A percentile compares a stretch with the other conserved stretches of the same genome.
Evolutionary conservation across 2,888 invertebrate species (phyloP).

Genomic region (Drosophila niveifrons): DNA sequence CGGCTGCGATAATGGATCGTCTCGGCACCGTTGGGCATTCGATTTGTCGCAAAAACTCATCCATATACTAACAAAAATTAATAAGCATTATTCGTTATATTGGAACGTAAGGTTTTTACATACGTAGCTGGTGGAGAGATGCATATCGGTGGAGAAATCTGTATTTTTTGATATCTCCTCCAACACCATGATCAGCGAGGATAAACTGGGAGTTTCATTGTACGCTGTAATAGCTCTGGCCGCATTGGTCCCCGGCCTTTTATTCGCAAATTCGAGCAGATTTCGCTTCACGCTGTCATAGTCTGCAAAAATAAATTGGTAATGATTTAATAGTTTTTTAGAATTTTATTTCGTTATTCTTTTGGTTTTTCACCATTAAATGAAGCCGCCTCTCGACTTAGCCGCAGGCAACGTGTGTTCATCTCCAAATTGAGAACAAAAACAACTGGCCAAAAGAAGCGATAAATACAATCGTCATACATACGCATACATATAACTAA

Average conservation of each 20-base stretch:
- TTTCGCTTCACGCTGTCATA: constrained; percentile 17
- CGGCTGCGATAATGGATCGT: constrained; percentile 39
- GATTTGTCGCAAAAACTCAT: constrained; percentile 66
- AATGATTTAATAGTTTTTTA: neutral
- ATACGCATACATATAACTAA: constrained; percentile 10
- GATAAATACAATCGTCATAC: constrained; percentile 22
- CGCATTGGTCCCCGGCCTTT: constrained; percentile 77
- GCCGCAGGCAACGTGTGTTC: constrained; percentile 31
- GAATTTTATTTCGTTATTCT: constrained; percentile 6
- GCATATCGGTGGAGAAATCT: constrained; percentile 79
- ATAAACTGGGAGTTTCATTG: constrained; percentile 62
- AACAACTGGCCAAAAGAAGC: constrained; percentile 30
- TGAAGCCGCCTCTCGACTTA: constrained; percentile 13
- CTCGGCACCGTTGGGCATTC: constrained; percentile 16
- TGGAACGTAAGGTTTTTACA: constrained; percentile 48
- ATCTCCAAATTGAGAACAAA: constrained; percentile 38
- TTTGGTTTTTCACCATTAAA: constrained; percentile 37
- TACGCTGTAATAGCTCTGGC: constrained; percentile 76
- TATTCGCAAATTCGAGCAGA: constrained; percentile 67
- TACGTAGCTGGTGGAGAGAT: constrained; percentile 81
- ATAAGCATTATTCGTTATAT: too few relatives aligned
- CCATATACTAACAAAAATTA: constrained; percentile 71
- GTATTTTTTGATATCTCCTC: constrained; percentile 81
- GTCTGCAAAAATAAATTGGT: constrained; percentile 29
- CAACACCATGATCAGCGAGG: constrained; percentile 73